Conservation (phyloP, 2,797 vertebrate genomes). For the Limosa lapponica region DNA sequence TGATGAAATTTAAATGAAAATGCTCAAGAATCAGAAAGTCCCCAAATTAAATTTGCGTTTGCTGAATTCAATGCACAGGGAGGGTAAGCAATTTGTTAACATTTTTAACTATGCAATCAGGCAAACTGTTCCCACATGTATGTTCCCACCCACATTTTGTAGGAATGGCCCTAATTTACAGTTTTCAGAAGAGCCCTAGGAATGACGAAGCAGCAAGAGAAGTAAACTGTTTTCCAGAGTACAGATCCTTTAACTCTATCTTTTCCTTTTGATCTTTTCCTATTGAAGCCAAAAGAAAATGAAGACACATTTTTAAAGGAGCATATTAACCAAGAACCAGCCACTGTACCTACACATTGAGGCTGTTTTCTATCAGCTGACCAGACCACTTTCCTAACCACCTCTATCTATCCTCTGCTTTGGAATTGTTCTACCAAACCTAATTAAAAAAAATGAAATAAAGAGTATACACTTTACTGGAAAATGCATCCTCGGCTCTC, state of each 20-base stretch:
- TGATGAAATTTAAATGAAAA: not conserved
- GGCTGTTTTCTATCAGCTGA: not conserved
- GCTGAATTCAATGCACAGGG: not conserved
- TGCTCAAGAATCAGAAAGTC: not conserved
- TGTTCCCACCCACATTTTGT: not conserved
- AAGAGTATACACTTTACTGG: not conserved
- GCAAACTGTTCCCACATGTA: not conserved
- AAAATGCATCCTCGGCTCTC: not conserved
- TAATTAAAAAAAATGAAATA: not conserved
- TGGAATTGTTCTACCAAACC: not conserved
- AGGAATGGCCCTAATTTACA: not conserved
- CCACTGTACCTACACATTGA: fast-evolving
- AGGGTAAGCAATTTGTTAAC: not conserved
- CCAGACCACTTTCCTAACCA: not conserved
- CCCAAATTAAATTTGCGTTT: not conserved
- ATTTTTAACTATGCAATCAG: not conserved
- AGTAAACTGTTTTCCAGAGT: not conserved
- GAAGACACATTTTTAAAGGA: not conserved
- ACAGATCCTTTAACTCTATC: not conserved
- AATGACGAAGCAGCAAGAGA: not conserved
- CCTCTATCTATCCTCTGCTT: not conserved
- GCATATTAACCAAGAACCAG: not conserved
- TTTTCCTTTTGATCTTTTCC: not conserved
- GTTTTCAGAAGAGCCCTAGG: not conserved
- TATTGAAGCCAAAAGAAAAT: not conserved